Evolutionary conservation across 2,888 invertebrate genomes (phyloP).

Genomic region (Orthonevra nobilis): DNA sequence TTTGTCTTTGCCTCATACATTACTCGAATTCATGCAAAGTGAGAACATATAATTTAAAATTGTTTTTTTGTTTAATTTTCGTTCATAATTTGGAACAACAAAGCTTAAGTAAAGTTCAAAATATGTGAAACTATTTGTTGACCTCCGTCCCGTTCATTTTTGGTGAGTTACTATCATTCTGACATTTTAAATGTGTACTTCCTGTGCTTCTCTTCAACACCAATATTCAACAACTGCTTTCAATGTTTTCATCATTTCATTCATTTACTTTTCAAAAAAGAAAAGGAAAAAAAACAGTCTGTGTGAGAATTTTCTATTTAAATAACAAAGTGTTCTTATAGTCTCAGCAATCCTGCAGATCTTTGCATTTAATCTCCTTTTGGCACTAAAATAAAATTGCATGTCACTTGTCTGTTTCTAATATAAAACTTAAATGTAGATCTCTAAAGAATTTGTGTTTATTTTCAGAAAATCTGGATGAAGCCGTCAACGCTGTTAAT

Average conservation of each 20-base stretch:
- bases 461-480: conserved; percentile 57
- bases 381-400: background rate
- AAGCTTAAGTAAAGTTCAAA: conserved; percentile 15
- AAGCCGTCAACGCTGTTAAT: conserved; percentile 40
- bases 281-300: no score
- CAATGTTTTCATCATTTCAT: conserved; percentile 14
- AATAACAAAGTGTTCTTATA: conserved; percentile 13
- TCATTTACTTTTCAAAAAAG: background rate
- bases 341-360: background rate
- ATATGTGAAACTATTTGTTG: conserved; percentile 1
- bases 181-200: conserved; percentile 10
- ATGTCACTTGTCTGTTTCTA: background rate
- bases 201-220: conserved; percentile 20
- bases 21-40: no score
- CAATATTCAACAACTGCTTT: conserved; percentile 19
- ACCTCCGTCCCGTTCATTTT: conserved; percentile 20
- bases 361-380: background rate
- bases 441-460: background rate
- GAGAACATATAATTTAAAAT: no score
- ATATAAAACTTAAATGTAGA: background rate
- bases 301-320: background rate
- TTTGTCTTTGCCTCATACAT: no score
- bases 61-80: conserved; percentile 36
- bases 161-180: conserved; percentile 44
- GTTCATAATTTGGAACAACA: conserved; percentile 29